Base-by-base conservation (phyloP, 2,797 vertebrate genomes). In the Peromyscus aztecus region DNA sequence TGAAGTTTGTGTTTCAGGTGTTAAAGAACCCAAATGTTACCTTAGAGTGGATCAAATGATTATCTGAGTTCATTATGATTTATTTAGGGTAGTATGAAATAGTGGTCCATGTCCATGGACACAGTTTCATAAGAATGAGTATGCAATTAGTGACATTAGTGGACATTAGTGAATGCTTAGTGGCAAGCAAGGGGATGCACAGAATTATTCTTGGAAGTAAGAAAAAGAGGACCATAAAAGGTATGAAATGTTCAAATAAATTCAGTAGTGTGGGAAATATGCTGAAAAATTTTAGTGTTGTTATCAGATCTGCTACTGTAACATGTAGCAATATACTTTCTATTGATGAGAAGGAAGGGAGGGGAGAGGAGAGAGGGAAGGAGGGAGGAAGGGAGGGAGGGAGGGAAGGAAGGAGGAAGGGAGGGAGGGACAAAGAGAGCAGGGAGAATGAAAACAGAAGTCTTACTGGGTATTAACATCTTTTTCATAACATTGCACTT, bases 1-100 rank as follows among this genome's bases (percentile, higher is more conserved):
- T 92, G 77, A 97, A 89, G 92, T 96, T 97, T 98, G 94, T 90
- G 94, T 97, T 97, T 92, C 69, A 82, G 87, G 83, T 71, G 23
- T 95, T 97, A 97, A 94, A 95, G 94, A 97, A 96, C 57, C 24
- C 37, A 40, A 76, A 88, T 97, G 97, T 97, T 97, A 91, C 77
- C 76, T 75, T 71, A 73, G 52, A 94, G 76, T 61, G 0, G 97
- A 89, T 82, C 97, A 97, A 97, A 97, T 88, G 71, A 97, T 85
- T 90, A 77, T 96, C 71, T 77, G 80, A 98, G 93, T 95, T 97
- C 49, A 78, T 97, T 97, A 69, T 98, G 95, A 98, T 98, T 93
- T 96, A 96, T 96, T 98, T 97, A 98, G 90, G 93, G 85, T 92
- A 96, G 92, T 81, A 91, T 90, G 10, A 94, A 94, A 87, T 83